Conservation (phyloP, 1,140 invertebrate species). For the Drosophila erecta region DNA sequence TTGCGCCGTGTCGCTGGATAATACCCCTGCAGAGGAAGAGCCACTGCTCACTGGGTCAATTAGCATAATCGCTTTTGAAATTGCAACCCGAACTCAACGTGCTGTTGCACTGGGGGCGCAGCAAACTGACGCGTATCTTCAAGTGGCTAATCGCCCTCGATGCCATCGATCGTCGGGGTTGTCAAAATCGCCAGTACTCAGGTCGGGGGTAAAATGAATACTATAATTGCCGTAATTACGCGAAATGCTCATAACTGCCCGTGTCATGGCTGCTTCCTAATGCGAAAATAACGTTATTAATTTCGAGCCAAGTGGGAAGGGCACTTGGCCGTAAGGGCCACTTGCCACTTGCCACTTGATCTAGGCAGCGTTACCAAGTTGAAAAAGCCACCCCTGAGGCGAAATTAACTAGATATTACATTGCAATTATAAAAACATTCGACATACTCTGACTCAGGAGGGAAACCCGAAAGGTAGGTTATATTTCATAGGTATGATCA, state of each 20-base stretch:
- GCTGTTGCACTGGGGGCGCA: constrained; percentile 30
- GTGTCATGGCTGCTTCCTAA: constrained; percentile 82
- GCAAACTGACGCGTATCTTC: constrained; percentile 56
- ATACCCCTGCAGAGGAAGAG: too few species aligned
- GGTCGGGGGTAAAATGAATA: constrained; percentile 45
- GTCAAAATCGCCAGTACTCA: constrained; percentile 28
- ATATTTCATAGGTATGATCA: too few species aligned
- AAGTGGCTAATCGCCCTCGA: constrained; percentile 54
- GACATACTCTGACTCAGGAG: constrained; percentile 3
- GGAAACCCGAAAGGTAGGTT: background rate
- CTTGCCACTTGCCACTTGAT: constrained; percentile 22
- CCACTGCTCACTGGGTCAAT: constrained; percentile 58
- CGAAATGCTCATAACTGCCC: constrained; percentile 78
- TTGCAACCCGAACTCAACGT: constrained; percentile 54
- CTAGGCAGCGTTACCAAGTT: constrained; percentile 17
- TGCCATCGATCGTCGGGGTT: constrained; percentile 20
- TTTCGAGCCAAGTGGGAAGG: constrained; percentile 21
- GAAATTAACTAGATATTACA: background rate
- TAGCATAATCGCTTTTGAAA: constrained; percentile 80
- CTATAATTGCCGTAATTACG: constrained; percentile 75
- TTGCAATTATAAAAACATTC: background rate
- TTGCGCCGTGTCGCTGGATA: constrained; percentile 35
- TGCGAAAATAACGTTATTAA: constrained; percentile 83
- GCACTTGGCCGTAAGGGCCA: constrained; percentile 1
- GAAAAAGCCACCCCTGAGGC: background rate